phyloP scores from a whole-genome alignment of 2,113 vertebrate species.

The Strix uralensis region DNA sequence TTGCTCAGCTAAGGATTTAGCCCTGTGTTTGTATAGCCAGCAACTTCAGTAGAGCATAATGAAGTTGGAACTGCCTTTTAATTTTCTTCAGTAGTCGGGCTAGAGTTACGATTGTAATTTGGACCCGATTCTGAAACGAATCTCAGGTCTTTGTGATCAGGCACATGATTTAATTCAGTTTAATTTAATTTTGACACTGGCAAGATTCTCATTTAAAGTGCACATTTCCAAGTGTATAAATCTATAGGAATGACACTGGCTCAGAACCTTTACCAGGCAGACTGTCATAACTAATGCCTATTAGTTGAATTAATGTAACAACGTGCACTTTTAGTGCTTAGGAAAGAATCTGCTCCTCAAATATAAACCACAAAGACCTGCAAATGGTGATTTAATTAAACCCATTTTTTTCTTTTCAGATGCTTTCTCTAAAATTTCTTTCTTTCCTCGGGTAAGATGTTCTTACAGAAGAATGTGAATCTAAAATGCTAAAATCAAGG shows the following conservation, averaged over 20 bases:
- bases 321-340: conserved; percentile 29
- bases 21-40: neutral
- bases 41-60: conserved; percentile 50
- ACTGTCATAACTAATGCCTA: conserved; percentile 65
- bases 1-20: neutral
- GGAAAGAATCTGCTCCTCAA: conserved; percentile 59
- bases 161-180: conserved; percentile 56
- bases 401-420: conserved; percentile 39
- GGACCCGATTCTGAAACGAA: conserved; percentile 41
- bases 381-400: conserved; percentile 70
- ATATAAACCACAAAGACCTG: conserved; percentile 60
- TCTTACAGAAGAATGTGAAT: neutral
- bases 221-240: conserved; percentile 51
- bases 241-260: conserved; percentile 60
- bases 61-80: conserved; percentile 57
- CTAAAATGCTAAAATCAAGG: conserved; percentile 37
- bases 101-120: conserved; percentile 65
- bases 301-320: conserved; percentile 66
- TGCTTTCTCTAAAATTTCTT: conserved; percentile 46
- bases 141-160: conserved; percentile 37
- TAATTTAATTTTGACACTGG: conserved; percentile 56
- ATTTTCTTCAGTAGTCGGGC: conserved; percentile 32
- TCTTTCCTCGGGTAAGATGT: neutral
- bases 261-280: conserved; percentile 45
- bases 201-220: conserved; percentile 35